phyloP scores from a whole-genome alignment of 2,113 vertebrate genomes.

The Cyprinodon brontotheroides region DNA sequence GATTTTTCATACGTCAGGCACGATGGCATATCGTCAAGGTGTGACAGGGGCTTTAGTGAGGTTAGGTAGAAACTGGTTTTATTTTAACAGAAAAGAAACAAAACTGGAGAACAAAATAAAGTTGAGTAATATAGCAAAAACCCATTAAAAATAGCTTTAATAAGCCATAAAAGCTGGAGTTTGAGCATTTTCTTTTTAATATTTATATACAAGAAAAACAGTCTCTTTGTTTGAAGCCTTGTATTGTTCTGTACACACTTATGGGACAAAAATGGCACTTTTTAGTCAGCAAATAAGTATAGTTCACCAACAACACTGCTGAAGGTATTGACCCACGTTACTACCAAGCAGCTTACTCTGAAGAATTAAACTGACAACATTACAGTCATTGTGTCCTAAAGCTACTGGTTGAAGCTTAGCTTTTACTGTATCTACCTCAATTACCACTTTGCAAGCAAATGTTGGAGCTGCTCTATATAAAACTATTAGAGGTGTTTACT shows the following conservation, averaged over 20 bases:
- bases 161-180: not conserved
- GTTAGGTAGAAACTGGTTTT: not conserved
- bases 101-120: not conserved
- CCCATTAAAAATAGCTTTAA: slow-evolving; percentile 1
- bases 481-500: too few species aligned
- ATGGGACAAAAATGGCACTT: not conserved
- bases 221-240: not conserved
- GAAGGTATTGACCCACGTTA: not conserved
- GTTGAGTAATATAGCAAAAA: slow-evolving; percentile 3
- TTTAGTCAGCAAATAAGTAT: not conserved
- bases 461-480: too few species aligned
- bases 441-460: too few species aligned
- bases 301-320: not conserved
- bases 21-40: too few species aligned
- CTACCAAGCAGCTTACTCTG: not conserved
- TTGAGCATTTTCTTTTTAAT: too few species aligned
- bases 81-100: not conserved
- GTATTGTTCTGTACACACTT: not conserved
- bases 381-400: too few species aligned
- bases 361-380: too few species aligned
- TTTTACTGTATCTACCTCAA: too few species aligned
- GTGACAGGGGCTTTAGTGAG: not conserved
- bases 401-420: too few species aligned
- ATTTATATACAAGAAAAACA: too few species aligned
- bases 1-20: too few species aligned